Base-by-base conservation (phyloP, 2,888 invertebrate genomes). In the Xylocampa areola region DNA sequence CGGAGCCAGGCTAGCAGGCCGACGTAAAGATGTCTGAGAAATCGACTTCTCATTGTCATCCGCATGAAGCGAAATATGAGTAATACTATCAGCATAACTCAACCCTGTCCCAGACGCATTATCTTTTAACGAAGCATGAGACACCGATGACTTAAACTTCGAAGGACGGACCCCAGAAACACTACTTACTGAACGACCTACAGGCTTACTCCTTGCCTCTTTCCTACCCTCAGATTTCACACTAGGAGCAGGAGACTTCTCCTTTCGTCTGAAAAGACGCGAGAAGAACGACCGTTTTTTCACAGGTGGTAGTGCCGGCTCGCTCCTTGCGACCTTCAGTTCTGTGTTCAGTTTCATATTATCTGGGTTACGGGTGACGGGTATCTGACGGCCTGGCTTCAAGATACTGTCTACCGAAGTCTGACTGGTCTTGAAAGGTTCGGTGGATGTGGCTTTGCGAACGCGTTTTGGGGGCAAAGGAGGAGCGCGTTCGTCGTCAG, bases 381-480 rank as follows among this genome's bases (percentile, higher is more conserved):
- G 89, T 29, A 91, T 32, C 63, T 82, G 89, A 0, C 81, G 77
- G 1, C 93, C 94, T 1, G 94, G 92, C 51, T 88, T 89, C 0
- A 92, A 70, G 19, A 92, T 80, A 39, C 89, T 88, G 44, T 92
- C 89, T 7, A 91, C 92, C 0, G 94, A 92, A 0, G 90, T 91
- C 51, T 92, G 92, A 39, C 91, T 94, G 13, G 84, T 88, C 73
- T 81, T 92, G 70, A 94, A 87, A 0, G 84, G 82, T 57, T 91
- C 92, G 4, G 82, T 77, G 2, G 83, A 78, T 4, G 86, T 71
- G 17, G 94, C 88, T 67, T 96, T 96, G 47, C 96, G 95, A 2
- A 95, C 92, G 41, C 97, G 95, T 82, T 97, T 98, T 0, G 98
- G 98, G 0, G 97, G 97, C 52, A 97, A 79, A 0, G 97, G 97